Percentiles rank a stretch among this genome's conserved stretches.
Conservation (phyloP, 2,888 invertebrate species). For the Synergus itoensis region DNA sequence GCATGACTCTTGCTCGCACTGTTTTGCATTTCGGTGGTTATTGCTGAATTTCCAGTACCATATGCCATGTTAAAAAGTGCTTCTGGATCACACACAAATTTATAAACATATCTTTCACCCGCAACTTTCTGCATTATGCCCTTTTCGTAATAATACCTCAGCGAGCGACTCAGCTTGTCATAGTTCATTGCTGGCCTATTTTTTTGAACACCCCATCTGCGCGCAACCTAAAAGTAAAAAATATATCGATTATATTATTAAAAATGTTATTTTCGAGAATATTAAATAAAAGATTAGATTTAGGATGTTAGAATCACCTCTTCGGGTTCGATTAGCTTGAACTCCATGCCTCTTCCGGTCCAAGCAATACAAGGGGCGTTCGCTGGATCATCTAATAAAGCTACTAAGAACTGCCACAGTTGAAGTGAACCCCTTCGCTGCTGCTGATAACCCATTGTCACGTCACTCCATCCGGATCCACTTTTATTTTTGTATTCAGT, state of each 20-base stretch:
- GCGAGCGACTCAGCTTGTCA: constrained; percentile 94
- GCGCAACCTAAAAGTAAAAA: constrained; percentile 85
- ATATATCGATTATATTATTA: neutral
- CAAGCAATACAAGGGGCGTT: constrained; percentile 93
- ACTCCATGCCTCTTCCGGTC: constrained; percentile 97
- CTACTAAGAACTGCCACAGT: constrained; percentile 96
- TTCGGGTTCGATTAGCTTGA: constrained; percentile 97
- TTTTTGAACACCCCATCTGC: constrained; percentile 97
- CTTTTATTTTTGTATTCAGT: constrained; percentile 65
- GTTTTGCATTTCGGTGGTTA: constrained; percentile 65
- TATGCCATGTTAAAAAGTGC: constrained; percentile 92
- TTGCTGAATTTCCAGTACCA: constrained; percentile 71
- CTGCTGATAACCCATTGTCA: constrained; percentile 73
- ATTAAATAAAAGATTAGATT: neutral
- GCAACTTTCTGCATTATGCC: constrained; percentile 99
- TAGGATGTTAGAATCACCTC: constrained; percentile 81
- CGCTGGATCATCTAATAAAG: constrained; percentile 85
- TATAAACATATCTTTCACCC: constrained; percentile 97
- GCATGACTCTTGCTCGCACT: constrained; percentile 63
- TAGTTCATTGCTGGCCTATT: constrained; percentile 99
- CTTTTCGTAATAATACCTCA: constrained; percentile 98
- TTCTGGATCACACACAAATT: constrained; percentile 97
- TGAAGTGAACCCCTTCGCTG: constrained; percentile 92
- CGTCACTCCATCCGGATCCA: constrained; percentile 68
- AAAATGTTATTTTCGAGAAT: constrained; percentile 1